Conservation (phyloP, 2,797 vertebrate genomes). For the Platalea minor region DNA sequence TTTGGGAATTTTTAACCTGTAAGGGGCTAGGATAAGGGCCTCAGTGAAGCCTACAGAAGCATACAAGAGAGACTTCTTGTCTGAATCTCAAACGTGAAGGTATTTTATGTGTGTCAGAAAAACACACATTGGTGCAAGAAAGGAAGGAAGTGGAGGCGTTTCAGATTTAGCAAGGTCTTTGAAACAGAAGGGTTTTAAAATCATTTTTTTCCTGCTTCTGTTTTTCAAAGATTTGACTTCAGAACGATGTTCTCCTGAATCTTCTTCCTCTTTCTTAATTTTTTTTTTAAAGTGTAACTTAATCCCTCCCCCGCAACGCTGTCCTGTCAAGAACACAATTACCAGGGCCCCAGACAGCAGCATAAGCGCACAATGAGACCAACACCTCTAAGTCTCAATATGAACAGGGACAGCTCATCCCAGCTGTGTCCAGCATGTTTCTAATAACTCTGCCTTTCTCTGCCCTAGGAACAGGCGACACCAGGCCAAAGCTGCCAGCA, state of each 20-base stretch:
- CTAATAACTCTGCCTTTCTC: background rate
- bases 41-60: background rate
- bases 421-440: background rate
- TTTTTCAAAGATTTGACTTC: background rate
- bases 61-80: background rate
- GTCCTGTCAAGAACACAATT: background rate
- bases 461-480: background rate
- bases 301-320: background rate
- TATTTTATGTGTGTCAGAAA: background rate
- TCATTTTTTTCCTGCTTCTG: background rate
- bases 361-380: rapidly evolving
- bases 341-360: background rate
- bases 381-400: background rate
- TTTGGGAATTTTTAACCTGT: background rate
- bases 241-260: background rate
- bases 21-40: background rate
- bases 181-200: background rate
- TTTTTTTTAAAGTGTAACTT: background rate
- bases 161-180: background rate
- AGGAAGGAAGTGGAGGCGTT: background rate
- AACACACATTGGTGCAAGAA: background rate
- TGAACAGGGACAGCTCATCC: background rate
- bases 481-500: background rate
- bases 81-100: background rate
- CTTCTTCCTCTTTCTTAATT: background rate